These are phyloP conservation scores for Terrapene triunguis DNA, from an alignment of 2,113 vertebrate genomes.

Conservation along the genomic window DNA sequence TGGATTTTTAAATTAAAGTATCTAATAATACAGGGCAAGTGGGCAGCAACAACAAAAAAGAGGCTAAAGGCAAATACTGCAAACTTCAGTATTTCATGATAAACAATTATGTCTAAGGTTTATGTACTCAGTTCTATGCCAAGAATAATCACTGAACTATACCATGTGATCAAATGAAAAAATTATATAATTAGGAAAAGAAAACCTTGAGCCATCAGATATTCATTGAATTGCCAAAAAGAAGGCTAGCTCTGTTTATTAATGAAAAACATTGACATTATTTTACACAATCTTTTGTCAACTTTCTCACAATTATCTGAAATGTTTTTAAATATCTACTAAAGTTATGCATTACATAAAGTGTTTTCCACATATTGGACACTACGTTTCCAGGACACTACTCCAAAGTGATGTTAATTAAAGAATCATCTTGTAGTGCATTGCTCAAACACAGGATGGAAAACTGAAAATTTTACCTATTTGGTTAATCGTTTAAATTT, in stretches of 20 bases:
- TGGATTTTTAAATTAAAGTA: neutral
- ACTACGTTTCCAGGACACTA: neutral
- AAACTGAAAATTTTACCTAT: neutral
- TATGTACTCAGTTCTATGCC: neutral
- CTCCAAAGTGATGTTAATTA: neutral
- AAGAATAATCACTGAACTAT: neutral
- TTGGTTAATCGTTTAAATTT: neutral
- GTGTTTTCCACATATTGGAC: neutral
- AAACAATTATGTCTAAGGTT: neutral
- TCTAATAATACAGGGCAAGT: neutral
- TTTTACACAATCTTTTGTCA: neutral
- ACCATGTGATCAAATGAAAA: neutral
- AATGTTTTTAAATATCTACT: neutral
- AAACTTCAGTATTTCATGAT: neutral
- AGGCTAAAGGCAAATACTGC: neutral
- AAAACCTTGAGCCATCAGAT: neutral
- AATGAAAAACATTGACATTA: neutral
- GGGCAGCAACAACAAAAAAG: neutral
- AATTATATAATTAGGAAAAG: neutral
- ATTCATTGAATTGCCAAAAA: neutral
- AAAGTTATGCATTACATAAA: neutral
- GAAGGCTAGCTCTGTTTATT: accelerated
- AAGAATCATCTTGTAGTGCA: neutral
- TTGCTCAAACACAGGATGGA: neutral
- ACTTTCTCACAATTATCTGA: neutral